Base-by-base conservation (phyloP, 1,140 invertebrate species). In the Tachypleus tridentatus region DNA sequence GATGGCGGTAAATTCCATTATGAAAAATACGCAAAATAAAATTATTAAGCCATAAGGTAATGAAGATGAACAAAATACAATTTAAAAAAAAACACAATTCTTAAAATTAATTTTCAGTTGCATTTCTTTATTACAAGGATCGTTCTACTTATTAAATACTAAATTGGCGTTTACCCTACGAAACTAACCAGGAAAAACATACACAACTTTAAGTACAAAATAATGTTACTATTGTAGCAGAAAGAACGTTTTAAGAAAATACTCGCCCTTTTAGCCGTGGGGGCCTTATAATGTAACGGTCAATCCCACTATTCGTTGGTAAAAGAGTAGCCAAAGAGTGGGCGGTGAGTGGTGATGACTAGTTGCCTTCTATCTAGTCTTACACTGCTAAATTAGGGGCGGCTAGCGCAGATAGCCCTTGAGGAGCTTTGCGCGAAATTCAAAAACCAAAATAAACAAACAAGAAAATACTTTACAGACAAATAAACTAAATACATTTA, bases 41-140 rank as follows among this genome's bases (percentile, higher is more conserved):
- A 29, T 29, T 29, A 29, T 29, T 29, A 29, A 29, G 29, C 29
- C 29, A 29, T 2, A 29, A 29, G 57, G 56, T 63, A 7, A 57
- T 66, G 59, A 8, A 10, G 65, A 63, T 64, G 66, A 58, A 51
- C 54, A 4, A 52, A n/a, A 63, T 64, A 68, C 48, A 54, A 67
- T 9, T 56, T 69, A 50, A 10, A 56, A 10, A 56, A 61, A 29
- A 5, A 51, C 8, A 29, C n/a, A 66, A 64, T 10, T 56, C 9
- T 50, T 47, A 6, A 51, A 6, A 5, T 56, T 9, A 49, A 4
- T 60, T 6, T 5, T 29, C 29, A 29, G 29, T 29, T 29, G 29
- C 29, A 29, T 29, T 29, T 29, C 29, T 29, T 29, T 29, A 29
- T 29, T 29, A 29, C 29, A 29, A 29, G 29, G 29, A 29, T 29